phyloP scores from a whole-genome alignment of 23 tunicate genomes.

The Ascidia mentula region DNA sequence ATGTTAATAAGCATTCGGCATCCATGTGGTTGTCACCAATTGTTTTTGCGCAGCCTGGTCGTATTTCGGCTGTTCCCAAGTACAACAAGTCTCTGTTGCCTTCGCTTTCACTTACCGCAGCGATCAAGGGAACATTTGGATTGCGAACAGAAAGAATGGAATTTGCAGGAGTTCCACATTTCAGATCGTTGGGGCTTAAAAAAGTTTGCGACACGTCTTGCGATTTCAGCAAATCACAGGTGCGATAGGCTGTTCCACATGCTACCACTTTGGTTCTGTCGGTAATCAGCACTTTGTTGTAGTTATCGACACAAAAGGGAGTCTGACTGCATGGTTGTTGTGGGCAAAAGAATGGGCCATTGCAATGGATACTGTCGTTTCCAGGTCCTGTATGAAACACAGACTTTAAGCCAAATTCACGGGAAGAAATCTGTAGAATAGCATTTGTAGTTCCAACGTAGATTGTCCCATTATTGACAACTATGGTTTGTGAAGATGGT shows the following conservation, averaged over 20 bases:
- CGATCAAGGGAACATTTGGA: neutral
- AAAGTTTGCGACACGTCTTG: slow-evolving; percentile 21
- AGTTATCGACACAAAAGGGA: slow-evolving; percentile 34
- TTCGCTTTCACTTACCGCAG: neutral
- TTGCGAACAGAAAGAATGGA: neutral
- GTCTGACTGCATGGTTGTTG: neutral
- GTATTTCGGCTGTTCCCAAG: slow-evolving; percentile 13
- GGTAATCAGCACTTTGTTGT: slow-evolving; percentile 38
- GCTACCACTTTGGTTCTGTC: slow-evolving; percentile 51
- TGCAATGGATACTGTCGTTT: slow-evolving; percentile 36
- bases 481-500: slow-evolving; percentile 9
- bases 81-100: slow-evolving; percentile 13
- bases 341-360: slow-evolving; percentile 25
- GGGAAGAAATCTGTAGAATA: slow-evolving; percentile 36
- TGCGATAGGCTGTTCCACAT: slow-evolving; percentile 47
- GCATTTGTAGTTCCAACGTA: slow-evolving; percentile 74
- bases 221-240: slow-evolving; percentile 45
- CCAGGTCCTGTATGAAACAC: slow-evolving; percentile 31
- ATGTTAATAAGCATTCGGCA: neutral
- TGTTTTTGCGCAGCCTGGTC: neutral
- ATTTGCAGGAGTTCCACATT: slow-evolving; percentile 7
- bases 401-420: slow-evolving; percentile 6
- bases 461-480: slow-evolving; percentile 17
- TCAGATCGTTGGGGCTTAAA: neutral
- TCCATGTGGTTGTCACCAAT: neutral